A percentile compares a stretch with the other conserved stretches of the same genome.
phyloP scores from a whole-genome alignment of 1,140 invertebrate species.

The Oncopodura yosiiana region DNA sequence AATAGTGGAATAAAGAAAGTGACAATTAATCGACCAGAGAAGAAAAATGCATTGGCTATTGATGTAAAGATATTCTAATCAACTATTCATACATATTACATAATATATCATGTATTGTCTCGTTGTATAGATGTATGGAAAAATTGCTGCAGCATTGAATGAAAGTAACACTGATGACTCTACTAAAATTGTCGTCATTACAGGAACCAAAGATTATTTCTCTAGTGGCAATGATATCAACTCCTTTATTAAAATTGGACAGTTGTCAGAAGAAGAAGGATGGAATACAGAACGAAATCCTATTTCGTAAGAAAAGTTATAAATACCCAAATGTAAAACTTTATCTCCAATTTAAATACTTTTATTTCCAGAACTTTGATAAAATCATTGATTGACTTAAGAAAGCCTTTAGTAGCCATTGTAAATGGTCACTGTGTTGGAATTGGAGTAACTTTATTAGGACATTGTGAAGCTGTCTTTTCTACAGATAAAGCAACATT shows the following conservation, averaged over 20 bases:
- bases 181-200: slow-evolving; percentile 56
- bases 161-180: slow-evolving; percentile 55
- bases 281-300: not conserved
- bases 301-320: not conserved
- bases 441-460: slow-evolving; percentile 68
- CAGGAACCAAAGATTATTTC: slow-evolving; percentile 68
- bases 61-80: slow-evolving; percentile 39
- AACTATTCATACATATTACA: too few relatives aligned
- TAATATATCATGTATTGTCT: slow-evolving; percentile 3
- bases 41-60: slow-evolving; percentile 65
- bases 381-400: slow-evolving; percentile 68
- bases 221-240: slow-evolving; percentile 80
- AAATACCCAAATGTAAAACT: not conserved
- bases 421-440: slow-evolving; percentile 93
- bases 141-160: slow-evolving; percentile 53
- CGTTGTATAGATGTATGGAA: slow-evolving; percentile 53
- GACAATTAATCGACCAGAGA: slow-evolving; percentile 59
- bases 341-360: slow-evolving; percentile 32
- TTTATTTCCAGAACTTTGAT: slow-evolving; percentile 55
- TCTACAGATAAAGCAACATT: slow-evolving; percentile 60
- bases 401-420: slow-evolving; percentile 76
- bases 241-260: slow-evolving; percentile 40
- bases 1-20: slow-evolving; percentile 53
- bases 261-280: slow-evolving; percentile 36
- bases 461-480: slow-evolving; percentile 80